Percentiles rank a stretch among this genome's conserved stretches.
phyloP scores from a whole-genome alignment of 1,140 invertebrate species.

The Hermatobates lingyangjiaoensis region DNA sequence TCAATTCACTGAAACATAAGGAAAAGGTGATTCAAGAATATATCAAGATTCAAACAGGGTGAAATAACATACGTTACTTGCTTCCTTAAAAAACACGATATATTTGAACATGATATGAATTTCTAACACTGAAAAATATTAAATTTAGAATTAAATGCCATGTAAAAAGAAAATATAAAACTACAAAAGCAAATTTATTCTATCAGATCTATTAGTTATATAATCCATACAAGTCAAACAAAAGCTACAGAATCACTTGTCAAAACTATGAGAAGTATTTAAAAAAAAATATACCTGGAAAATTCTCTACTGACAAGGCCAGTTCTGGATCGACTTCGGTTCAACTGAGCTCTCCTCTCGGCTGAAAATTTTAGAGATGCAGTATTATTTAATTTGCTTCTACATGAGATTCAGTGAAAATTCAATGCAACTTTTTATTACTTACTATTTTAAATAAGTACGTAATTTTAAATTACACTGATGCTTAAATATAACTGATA shows the following conservation, averaged over 20 bases:
- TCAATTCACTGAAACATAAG: constrained; percentile 25
- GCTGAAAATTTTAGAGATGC: constrained; percentile 33
- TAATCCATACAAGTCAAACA: too few relatives aligned
- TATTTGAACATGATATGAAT: too few relatives aligned
- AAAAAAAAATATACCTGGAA: constrained; percentile 30
- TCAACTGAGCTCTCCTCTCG: constrained; percentile 67
- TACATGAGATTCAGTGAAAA: too few relatives aligned
- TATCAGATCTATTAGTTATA: too few relatives aligned
- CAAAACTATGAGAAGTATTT: too few relatives aligned
- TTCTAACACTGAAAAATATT: too few relatives aligned
- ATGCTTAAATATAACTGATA: background rate
- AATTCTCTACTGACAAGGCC: constrained; percentile 29
- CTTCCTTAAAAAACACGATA: too few relatives aligned
- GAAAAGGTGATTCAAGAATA: background rate
- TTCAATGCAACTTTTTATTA: constrained; percentile 2
- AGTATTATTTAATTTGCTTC: background rate
- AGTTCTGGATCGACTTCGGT: constrained; percentile 61
- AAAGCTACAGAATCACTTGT: too few relatives aligned
- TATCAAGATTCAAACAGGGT: too few relatives aligned
- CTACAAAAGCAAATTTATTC: constrained; percentile 11
- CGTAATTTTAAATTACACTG: background rate
- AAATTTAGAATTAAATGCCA: too few relatives aligned
- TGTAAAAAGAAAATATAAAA: constrained; percentile 1
- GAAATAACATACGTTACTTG: too few relatives aligned
- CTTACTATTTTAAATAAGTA: background rate